Evolutionary conservation across 2,797 vertebrate genomes (phyloP).

Genomic region (Okamejei kenojei): DNA sequence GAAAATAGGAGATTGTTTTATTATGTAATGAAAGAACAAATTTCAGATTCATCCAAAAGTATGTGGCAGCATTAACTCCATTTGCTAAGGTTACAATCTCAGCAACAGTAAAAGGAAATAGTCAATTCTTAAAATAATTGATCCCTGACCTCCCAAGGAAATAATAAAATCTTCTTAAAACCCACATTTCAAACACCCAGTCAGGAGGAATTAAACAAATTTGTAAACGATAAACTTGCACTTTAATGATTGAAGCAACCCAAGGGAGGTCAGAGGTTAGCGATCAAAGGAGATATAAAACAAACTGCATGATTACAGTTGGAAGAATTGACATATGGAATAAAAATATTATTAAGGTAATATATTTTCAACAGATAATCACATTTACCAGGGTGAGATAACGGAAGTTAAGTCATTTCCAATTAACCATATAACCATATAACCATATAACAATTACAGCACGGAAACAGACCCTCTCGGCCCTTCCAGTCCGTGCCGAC

Average conservation of each 20-base stretch:
- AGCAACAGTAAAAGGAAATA: neutral
- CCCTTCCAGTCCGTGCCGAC: no score
- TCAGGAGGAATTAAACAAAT: neutral
- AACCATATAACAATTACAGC: no score
- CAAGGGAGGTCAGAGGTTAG: no score
- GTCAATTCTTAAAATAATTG: neutral
- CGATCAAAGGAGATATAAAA: no score
- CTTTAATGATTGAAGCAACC: neutral
- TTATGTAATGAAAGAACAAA: neutral
- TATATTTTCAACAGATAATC: neutral
- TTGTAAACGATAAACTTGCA: neutral
- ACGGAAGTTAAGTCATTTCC: neutral
- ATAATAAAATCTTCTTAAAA: neutral
- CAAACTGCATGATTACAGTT: neutral
- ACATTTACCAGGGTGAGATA: neutral
- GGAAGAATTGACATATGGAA: neutral
- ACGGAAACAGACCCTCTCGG: no score
- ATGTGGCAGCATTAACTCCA: no score
- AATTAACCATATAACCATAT: no score
- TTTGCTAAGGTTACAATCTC: slow-evolving; percentile 1
- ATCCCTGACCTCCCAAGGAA: neutral
- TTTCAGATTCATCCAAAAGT: neutral
- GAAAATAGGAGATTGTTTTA: neutral
- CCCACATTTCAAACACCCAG: neutral
- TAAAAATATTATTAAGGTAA: neutral